Conservation (phyloP, 2,888 invertebrate genomes). For the Ormyrus pomaceus region DNA sequence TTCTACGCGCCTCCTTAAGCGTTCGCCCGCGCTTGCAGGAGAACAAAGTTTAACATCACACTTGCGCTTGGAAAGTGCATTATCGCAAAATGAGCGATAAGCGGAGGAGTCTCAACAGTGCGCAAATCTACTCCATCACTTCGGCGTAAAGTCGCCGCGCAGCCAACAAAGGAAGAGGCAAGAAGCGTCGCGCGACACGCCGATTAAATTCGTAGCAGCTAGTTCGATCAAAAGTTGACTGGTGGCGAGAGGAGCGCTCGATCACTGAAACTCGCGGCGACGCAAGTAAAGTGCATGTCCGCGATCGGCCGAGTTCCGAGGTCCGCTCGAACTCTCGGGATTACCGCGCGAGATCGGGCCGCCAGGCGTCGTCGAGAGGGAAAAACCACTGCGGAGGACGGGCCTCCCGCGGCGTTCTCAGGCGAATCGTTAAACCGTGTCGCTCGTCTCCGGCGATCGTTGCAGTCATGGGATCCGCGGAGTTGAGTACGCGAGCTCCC, state of each 20-base stretch:
- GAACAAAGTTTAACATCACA: not conserved
- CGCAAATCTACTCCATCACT: too few relatives aligned
- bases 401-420: conserved; percentile 57
- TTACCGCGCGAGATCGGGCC: not conserved
- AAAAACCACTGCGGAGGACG: not conserved
- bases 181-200: too few relatives aligned
- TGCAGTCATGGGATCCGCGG: conserved; percentile 37
- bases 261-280: conserved; percentile 26
- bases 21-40: too few relatives aligned
- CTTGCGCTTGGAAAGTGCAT: not conserved
- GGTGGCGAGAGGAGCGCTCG: conserved; percentile 7
- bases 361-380: conserved; percentile 20
- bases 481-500: conserved; percentile 12
- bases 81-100: conserved; percentile 1
- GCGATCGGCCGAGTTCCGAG: not conserved
- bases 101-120: not conserved
- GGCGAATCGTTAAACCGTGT: conserved; percentile 64
- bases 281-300: conserved; percentile 7
- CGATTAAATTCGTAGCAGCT: conserved; percentile 45
- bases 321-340: not conserved
- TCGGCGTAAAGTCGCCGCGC: not conserved
- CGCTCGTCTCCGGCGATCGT: conserved; percentile 12
- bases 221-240: conserved; percentile 43
- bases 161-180: not conserved
- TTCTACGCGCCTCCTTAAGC: too few relatives aligned